Percentiles rank a stretch among this genome's conserved stretches.
phyloP scores from a whole-genome alignment of 2,113 vertebrate genomes.

The Falco punctatus region DNA sequence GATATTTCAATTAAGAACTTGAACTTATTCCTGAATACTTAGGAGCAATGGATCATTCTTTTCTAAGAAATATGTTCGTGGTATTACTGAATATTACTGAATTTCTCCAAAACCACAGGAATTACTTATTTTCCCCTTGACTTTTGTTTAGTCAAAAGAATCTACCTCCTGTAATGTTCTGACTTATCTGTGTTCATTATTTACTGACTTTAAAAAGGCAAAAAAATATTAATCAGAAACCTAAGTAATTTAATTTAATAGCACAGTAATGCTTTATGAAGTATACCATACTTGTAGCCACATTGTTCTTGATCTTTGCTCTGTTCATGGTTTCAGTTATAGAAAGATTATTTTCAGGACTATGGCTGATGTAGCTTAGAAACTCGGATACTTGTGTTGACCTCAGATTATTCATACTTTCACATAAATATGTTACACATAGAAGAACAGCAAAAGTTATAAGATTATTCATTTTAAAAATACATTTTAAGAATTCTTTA shows the following conservation, averaged over 20 bases:
- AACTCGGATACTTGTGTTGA: background rate
- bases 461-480: background rate
- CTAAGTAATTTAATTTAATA: background rate
- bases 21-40: background rate
- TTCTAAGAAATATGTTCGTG: background rate
- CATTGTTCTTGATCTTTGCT: background rate
- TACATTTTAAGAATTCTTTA: background rate
- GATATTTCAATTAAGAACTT: background rate
- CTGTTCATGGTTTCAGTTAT: background rate
- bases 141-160: background rate
- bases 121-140: background rate
- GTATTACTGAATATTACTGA: background rate
- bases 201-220: background rate
- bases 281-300: background rate
- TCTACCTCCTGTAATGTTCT: background rate
- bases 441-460: background rate
- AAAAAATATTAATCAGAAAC: background rate
- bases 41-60: background rate
- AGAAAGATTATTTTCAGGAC: background rate
- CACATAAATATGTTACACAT: background rate
- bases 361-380: background rate
- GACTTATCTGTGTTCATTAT: background rate
- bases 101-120: background rate
- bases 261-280: background rate
- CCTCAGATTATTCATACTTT: background rate